phyloP scores from a whole-genome alignment of 2,888 invertebrate species.

The Pyrgus malvae region DNA sequence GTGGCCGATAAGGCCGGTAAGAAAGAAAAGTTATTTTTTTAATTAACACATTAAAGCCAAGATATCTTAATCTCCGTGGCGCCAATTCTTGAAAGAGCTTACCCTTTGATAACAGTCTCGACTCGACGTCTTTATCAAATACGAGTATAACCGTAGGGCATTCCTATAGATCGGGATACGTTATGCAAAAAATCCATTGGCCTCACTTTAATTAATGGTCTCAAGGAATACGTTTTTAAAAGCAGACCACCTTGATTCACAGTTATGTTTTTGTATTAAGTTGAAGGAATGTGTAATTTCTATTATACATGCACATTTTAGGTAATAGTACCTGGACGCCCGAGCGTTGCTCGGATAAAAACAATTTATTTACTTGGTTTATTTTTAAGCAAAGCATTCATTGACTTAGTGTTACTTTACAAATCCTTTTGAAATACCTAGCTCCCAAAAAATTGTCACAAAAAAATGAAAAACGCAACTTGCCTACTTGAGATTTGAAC shows the following conservation, averaged over 20 bases:
- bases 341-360: too few relatives aligned
- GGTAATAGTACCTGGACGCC: too few relatives aligned
- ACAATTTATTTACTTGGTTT: too few relatives aligned
- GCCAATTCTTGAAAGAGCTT: constrained; percentile 74
- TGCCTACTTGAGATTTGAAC: too few relatives aligned
- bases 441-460: too few relatives aligned
- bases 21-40: constrained; percentile 68
- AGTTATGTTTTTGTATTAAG: constrained; percentile 5
- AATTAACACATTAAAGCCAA: constrained; percentile 76
- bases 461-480: too few relatives aligned
- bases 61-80: constrained; percentile 78
- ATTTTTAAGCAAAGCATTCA: too few relatives aligned
- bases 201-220: constrained; percentile 56
- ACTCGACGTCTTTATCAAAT: constrained; percentile 68
- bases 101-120: constrained; percentile 70
- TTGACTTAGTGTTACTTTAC: too few relatives aligned
- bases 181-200: constrained; percentile 69
- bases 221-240: constrained; percentile 42
- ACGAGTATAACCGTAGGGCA: constrained; percentile 54
- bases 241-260: constrained; percentile 56
- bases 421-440: too few relatives aligned
- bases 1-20: constrained; percentile 68
- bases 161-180: constrained; percentile 57
- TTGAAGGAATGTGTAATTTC: neutral
- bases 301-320: neutral